Percentiles rank a stretch among this genome's conserved stretches.
Conservation (phyloP, 2,797 vertebrate genomes). For the Rhodeus uyekii region DNA sequence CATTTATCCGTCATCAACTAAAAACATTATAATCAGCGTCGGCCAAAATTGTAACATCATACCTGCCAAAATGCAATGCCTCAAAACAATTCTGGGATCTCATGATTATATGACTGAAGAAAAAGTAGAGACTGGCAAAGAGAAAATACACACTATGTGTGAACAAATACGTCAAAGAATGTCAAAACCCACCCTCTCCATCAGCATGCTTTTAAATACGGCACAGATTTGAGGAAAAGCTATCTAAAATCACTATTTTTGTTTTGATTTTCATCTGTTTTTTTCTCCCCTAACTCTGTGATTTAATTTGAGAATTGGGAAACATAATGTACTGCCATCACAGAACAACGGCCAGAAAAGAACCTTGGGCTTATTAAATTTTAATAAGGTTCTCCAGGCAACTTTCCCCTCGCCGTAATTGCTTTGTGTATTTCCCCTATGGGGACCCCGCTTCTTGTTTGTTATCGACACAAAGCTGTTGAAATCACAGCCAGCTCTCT, state of each 20-base stretch:
- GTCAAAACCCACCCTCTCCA: not conserved
- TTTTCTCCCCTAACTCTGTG: conserved; percentile 28
- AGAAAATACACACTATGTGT: not conserved
- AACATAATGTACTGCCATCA: conserved; percentile 56
- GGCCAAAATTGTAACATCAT: not conserved
- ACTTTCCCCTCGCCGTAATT: conserved; percentile 61
- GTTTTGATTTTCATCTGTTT: conserved; percentile 28
- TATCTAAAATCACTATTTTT: conserved; percentile 35
- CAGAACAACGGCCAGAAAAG: conserved; percentile 59
- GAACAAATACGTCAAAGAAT: conserved; percentile 1
- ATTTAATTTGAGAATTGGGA: conserved; percentile 63
- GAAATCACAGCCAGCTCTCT: conserved; percentile 50
- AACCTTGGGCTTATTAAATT: conserved; percentile 64
- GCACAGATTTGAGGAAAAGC: conserved; percentile 13
- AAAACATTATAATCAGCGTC: not conserved
- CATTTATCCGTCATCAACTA: not conserved
- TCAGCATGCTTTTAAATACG: conserved; percentile 1
- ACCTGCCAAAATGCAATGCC: not conserved
- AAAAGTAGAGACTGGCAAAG: not conserved
- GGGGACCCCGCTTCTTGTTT: conserved; percentile 61
- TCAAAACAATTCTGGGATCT: not conserved
- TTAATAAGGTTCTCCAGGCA: conserved; percentile 66
- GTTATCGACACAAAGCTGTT: conserved; percentile 58
- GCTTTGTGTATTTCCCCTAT: conserved; percentile 65
- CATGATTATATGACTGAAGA: not conserved